Conservation (phyloP, 2,797 vertebrate species). For the Phrynocephalus guinanensis region DNA sequence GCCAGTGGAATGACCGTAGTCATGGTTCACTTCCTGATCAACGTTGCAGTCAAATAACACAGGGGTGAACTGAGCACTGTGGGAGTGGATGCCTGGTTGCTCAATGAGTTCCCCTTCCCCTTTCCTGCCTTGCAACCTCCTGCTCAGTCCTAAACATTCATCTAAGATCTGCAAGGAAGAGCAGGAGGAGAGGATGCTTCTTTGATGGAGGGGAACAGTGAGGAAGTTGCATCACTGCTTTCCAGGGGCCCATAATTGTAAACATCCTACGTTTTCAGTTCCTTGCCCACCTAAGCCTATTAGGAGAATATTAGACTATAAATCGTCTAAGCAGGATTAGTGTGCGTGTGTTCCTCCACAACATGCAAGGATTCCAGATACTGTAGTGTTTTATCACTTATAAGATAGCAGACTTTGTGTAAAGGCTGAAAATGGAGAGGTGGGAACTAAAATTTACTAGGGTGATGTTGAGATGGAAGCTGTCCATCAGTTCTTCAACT, state of each 20-base stretch:
- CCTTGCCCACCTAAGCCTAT: conserved; percentile 82
- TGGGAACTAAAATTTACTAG: conserved; percentile 45
- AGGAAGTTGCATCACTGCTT: conserved; percentile 55
- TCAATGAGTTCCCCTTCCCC: background rate
- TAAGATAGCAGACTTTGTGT: conserved; percentile 7
- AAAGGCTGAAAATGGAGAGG: conserved; percentile 9
- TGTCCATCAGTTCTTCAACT: conserved; percentile 42
- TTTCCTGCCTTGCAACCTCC: background rate
- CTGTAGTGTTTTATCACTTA: conserved; percentile 66
- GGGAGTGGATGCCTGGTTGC: background rate
- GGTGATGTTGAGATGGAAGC: conserved; percentile 10
- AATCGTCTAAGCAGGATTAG: conserved; percentile 85
- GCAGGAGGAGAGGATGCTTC: conserved; percentile 20
- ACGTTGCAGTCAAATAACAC: background rate
- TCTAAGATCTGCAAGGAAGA: background rate
- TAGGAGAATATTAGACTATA: conserved; percentile 89
- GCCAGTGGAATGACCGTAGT: background rate
- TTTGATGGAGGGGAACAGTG: conserved; percentile 58
- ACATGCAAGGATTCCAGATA: conserved; percentile 80
- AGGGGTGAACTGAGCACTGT: background rate
- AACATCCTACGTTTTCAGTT: conserved; percentile 75
- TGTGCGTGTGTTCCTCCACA: conserved; percentile 74
- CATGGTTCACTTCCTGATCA: background rate
- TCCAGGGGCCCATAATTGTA: conserved; percentile 72
- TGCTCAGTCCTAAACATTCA: background rate